phyloP scores from a whole-genome alignment of 2,888 invertebrate genomes.

The Tenthredo amoena region DNA sequence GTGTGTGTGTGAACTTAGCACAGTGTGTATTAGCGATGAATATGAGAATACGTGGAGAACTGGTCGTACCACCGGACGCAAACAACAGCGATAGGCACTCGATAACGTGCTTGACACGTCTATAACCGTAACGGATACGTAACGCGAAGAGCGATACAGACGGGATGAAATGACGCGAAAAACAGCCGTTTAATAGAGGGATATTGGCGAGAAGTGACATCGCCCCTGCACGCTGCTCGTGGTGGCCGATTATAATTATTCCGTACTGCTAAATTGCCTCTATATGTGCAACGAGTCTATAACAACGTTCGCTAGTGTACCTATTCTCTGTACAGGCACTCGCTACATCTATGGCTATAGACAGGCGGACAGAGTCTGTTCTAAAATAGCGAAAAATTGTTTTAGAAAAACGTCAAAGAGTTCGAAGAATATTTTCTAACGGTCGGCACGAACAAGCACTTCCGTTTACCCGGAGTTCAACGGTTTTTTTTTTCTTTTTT shows the following conservation, averaged over 20 bases:
- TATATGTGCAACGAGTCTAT: slow-evolving; percentile 50
- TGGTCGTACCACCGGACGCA: background rate
- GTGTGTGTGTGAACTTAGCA: slow-evolving; percentile 41
- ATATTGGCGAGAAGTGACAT: slow-evolving; percentile 68
- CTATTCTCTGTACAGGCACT: too few species aligned
- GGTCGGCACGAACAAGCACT: background rate
- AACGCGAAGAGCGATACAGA: slow-evolving; percentile 16
- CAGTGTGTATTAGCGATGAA: background rate
- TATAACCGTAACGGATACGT: slow-evolving; percentile 4
- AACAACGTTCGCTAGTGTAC: slow-evolving; percentile 8
- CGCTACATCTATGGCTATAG: background rate
- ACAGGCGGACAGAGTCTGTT: slow-evolving; percentile 9
- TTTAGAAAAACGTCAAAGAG: background rate
- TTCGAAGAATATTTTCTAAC: background rate
- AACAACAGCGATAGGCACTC: slow-evolving; percentile 48
- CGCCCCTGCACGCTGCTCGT: background rate
- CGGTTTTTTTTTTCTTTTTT: too few species aligned
- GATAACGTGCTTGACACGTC: slow-evolving; percentile 48
- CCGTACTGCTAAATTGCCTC: slow-evolving; percentile 67
- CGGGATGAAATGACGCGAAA: slow-evolving; percentile 66
- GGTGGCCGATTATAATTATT: slow-evolving; percentile 69
- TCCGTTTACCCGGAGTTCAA: background rate
- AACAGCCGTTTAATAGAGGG: slow-evolving; percentile 69
- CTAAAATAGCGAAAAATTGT: background rate
- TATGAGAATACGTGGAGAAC: slow-evolving; percentile 1